Percentiles rank a stretch among this genome's conserved stretches.
Evolutionary conservation across 1,140 invertebrate genomes (phyloP).

Genomic region (Drosophila miranda): DNA sequence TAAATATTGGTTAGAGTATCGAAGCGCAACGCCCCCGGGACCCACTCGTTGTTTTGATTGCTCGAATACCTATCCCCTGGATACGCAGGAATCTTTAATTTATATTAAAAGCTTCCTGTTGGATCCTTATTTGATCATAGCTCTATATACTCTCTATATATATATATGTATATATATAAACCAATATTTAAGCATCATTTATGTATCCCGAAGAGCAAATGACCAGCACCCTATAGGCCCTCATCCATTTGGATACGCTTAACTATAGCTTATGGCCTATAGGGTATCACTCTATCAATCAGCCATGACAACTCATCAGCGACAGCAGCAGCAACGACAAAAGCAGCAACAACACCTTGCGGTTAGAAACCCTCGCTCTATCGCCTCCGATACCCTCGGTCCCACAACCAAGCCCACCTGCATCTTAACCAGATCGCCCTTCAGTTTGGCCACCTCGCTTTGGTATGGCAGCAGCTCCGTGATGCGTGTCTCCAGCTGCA

Average conservation of each 20-base stretch:
- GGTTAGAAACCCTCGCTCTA: conserved; percentile 13
- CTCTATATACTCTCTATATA: too few relatives aligned
- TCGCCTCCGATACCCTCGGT: background rate
- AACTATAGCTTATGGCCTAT: conserved; percentile 1
- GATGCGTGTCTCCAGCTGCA: conserved; percentile 83
- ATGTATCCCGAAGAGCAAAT: too few relatives aligned
- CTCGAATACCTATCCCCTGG: too few relatives aligned
- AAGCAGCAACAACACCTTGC: conserved; percentile 6
- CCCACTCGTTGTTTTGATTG: background rate
- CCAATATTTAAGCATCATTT: too few relatives aligned
- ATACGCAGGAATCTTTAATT: too few relatives aligned
- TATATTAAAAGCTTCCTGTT: too few relatives aligned
- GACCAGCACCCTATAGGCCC: too few relatives aligned
- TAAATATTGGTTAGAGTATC: conserved; percentile 55
- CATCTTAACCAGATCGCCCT: conserved; percentile 83
- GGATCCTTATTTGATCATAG: too few relatives aligned
- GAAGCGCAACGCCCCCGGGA: conserved; percentile 59
- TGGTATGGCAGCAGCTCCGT: conserved; percentile 83
- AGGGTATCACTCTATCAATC: conserved; percentile 28
- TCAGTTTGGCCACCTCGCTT: conserved; percentile 82
- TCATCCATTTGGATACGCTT: background rate
- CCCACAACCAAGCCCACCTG: conserved; percentile 51
- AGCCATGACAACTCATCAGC: conserved; percentile 47
- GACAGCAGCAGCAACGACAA: too few relatives aligned
- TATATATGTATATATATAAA: too few relatives aligned